These are phyloP conservation scores for Pitta sordida DNA, from an alignment of 2,113 vertebrate genomes.

Conservation along the genomic window DNA sequence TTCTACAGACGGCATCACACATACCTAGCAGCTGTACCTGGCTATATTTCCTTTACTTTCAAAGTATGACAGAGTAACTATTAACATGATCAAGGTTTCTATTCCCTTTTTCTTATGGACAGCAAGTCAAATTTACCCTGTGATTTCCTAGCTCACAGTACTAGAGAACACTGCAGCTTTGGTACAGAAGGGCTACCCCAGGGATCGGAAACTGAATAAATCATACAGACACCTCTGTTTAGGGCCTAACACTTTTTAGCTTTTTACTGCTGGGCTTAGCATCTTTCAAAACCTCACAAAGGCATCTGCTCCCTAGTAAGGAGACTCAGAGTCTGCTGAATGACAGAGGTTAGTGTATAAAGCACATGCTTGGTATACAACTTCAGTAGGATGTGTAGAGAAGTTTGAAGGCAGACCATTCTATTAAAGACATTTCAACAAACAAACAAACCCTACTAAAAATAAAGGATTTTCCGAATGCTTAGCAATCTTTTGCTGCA, in stretches of 20 bases:
- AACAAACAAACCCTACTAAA: neutral
- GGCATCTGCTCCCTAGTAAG: neutral
- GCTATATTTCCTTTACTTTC: neutral
- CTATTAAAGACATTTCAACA: neutral
- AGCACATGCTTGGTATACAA: neutral
- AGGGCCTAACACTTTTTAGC: neutral
- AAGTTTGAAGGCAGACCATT: neutral
- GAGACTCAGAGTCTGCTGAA: neutral
- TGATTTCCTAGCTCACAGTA: neutral
- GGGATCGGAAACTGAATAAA: neutral
- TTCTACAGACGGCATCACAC: neutral
- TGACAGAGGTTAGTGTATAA: neutral
- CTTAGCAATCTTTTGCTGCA: neutral
- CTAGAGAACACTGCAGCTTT: neutral
- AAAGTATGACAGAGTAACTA: neutral
- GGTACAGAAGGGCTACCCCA: neutral
- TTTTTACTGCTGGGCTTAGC: neutral
- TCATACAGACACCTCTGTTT: neutral
- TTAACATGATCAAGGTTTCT: neutral
- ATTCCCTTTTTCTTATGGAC: neutral
- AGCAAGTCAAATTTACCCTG: neutral
- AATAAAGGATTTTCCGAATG: neutral
- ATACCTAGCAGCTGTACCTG: neutral
- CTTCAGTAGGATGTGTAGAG: neutral
- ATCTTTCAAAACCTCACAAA: neutral